Conservation (phyloP, 2,888 invertebrate species). For the Drosophila nr. perissopoda region DNA sequence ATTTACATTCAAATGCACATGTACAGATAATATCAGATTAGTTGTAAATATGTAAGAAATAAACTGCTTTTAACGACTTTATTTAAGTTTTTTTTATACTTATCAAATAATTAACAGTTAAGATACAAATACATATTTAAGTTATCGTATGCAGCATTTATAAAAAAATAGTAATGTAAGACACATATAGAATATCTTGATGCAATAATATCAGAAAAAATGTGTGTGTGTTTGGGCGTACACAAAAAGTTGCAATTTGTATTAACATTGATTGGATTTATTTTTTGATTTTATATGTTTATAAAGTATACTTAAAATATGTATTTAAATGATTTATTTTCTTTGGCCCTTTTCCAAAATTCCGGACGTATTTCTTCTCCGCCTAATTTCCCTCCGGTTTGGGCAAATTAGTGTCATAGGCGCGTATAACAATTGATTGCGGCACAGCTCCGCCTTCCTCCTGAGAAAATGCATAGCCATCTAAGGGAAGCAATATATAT, state of each 20-base stretch:
- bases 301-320: conserved; percentile 29
- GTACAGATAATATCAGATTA: neutral
- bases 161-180: conserved; percentile 58
- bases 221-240: conserved; percentile 9
- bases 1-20: neutral
- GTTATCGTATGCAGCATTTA: conserved; percentile 46
- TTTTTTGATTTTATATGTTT: conserved; percentile 4
- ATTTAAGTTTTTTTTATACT: conserved; percentile 51
- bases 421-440: conserved; percentile 97
- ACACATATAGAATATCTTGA: conserved; percentile 61
- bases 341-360: conserved; percentile 52
- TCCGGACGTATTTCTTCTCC: conserved; percentile 20
- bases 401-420: conserved; percentile 96
- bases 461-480: conserved; percentile 99
- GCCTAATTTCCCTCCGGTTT: conserved; percentile 88
- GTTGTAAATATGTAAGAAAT: conserved; percentile 28
- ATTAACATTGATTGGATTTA: conserved; percentile 32
- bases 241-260: conserved; percentile 41
- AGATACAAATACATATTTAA: conserved; percentile 59
- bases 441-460: conserved; percentile 98
- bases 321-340: conserved; percentile 37
- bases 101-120: conserved; percentile 75
- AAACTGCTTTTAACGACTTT: conserved; percentile 65
- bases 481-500: conserved; percentile 85
- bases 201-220: conserved; percentile 51